phyloP scores from a whole-genome alignment of 2,888 invertebrate species.

The Aleiodes alternator region DNA sequence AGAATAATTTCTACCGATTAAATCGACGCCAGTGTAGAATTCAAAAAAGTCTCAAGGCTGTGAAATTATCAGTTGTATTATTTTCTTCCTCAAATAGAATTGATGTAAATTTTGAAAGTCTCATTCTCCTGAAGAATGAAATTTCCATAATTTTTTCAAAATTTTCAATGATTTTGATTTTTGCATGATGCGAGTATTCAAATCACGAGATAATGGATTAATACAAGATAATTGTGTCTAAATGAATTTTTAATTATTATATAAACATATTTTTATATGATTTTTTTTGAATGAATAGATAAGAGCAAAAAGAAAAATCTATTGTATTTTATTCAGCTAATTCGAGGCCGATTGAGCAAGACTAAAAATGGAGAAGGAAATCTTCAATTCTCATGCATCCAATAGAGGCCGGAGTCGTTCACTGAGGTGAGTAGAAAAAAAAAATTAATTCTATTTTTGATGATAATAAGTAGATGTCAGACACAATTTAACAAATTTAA shows the following conservation, averaged over 20 bases:
- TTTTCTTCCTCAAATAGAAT: not conserved
- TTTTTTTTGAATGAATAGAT: not conserved
- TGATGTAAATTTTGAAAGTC: not conserved
- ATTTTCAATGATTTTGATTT: not conserved
- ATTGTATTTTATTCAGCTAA: constrained; percentile 2
- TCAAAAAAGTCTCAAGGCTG: not conserved
- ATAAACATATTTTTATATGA: not conserved
- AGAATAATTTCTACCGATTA: not conserved
- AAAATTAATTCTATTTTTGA: not conserved
- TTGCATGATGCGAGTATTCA: not conserved
- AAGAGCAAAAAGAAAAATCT: constrained; percentile 13
- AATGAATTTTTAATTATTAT: no score
- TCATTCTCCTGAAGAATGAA: not conserved
- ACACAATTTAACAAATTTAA: not conserved
- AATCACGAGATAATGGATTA: not conserved
- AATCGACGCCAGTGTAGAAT: no score
- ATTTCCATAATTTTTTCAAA: not conserved
- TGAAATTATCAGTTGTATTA: no score
- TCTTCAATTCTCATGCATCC: constrained; percentile 31
- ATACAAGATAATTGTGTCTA: no score
- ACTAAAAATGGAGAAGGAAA: constrained; percentile 46
- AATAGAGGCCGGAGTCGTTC: constrained; percentile 46
- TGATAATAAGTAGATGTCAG: not conserved
- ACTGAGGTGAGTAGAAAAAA: constrained; percentile 34
- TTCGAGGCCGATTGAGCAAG: not conserved